These are phyloP conservation scores for Phytoseiulus persimilis DNA, from an alignment of 2,888 invertebrate species.

Conservation along the genomic window DNA sequence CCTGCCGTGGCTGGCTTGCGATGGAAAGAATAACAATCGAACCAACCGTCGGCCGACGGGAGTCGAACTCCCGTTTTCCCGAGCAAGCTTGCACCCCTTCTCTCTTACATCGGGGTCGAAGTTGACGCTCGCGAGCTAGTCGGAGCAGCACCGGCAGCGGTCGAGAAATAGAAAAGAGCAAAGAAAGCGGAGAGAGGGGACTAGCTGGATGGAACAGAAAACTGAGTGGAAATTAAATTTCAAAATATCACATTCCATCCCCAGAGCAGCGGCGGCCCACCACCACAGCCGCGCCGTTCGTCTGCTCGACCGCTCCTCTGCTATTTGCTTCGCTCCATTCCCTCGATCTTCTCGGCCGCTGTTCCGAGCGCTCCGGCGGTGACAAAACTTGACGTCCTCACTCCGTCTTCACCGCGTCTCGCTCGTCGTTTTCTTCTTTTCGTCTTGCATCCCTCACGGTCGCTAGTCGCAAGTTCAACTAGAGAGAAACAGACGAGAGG, in stretches of 20 bases:
- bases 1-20: not conserved
- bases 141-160: not conserved
- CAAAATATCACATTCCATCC: slow-evolving; percentile 27
- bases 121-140: not conserved
- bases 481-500: not conserved
- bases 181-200: not conserved
- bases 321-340: not conserved
- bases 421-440: not conserved
- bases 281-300: not conserved
- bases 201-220: not conserved
- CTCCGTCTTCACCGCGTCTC: not conserved
- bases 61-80: not conserved
- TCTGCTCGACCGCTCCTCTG: not conserved
- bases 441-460: not conserved
- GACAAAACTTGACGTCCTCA: not conserved
- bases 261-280: not conserved
- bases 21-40: slow-evolving; percentile 29
- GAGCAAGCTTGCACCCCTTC: not conserved
- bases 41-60: not conserved
- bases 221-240: slow-evolving; percentile 37
- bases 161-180: not conserved
- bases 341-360: not conserved
- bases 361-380: not conserved
- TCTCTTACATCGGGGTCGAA: not conserved
- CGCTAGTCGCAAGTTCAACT: not conserved